Base-by-base conservation (phyloP, 2,888 invertebrate genomes). In the Chloroclysta siterata region DNA sequence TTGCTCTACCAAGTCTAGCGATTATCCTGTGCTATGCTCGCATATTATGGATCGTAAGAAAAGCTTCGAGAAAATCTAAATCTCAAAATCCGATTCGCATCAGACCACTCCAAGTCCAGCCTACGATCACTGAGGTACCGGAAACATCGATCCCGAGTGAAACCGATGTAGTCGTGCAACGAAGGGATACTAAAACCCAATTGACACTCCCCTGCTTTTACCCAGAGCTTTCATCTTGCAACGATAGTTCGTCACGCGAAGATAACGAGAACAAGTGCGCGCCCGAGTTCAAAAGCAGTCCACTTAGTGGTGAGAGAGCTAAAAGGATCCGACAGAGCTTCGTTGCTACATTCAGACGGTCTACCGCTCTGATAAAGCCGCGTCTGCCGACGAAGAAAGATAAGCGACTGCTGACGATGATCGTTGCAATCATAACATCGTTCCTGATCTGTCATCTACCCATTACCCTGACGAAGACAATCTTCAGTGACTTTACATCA, bases 401-500 rank as follows among this genome's bases (percentile, higher is more conserved):
- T 81, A 95, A 94, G 65, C 95, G 96, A 63, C 87, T 97, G 7
- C 87, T 97, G 28, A 96, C 96, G 65, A 98, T 98, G 98, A 98
- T 98, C 41, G 92, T 98, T 58, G 97, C 97, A 14, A 98, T 98
- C 73, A 98, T 98, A 87, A 90, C 97, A 36, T 96, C 98, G 28
- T 98, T 98, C 79, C 94, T 97, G 44, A 93, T 97, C n/a, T 98
- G 98, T 80, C 98, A 98, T 83, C 91, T 98, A 60, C 98, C 98
- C 0, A 97, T 98, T 63, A 98, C 98, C 0, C 94, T 98, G 46
- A 97, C 97, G 42, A 98, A 98, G 90, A 82, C 82, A 13, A 95
- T 97, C 53, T 95, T 95, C 75, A 94, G 94, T 70, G 94, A 94
- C 42, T 90, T 94, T 22, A 94, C 94, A 0, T 93, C 95, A 17